These are phyloP conservation scores for Eristalis tenax DNA, from an alignment of 2,888 invertebrate species.

Conservation along the genomic window DNA sequence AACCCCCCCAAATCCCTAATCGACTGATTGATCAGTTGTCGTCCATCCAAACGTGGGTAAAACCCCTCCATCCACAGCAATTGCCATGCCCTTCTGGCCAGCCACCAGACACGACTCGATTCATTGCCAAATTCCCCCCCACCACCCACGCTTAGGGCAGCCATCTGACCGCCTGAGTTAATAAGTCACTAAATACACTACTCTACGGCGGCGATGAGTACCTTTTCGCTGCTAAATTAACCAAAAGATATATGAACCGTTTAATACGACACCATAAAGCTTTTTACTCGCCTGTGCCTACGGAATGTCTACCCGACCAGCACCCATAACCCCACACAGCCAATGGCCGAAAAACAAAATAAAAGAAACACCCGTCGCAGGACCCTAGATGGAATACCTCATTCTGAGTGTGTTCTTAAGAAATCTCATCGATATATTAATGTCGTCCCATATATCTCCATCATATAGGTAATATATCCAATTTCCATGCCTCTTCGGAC, in stretches of 20 bases:
- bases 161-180: constrained; percentile 17
- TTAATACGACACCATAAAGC: constrained; percentile 50
- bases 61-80: background rate
- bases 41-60: background rate
- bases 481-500: constrained; percentile 41
- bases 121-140: background rate
- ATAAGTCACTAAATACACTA: constrained; percentile 49
- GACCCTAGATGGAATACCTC: constrained; percentile 36
- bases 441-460: constrained; percentile 64
- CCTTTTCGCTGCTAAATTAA: constrained; percentile 44
- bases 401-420: constrained; percentile 50
- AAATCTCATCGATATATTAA: constrained; percentile 68
- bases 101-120: constrained; percentile 7
- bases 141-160: background rate
- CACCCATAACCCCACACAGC: background rate
- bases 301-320: background rate
- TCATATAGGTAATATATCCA: constrained; percentile 67
- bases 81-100: too few relatives aligned
- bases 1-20: background rate
- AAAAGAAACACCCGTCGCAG: background rate
- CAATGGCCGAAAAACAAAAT: constrained; percentile 19
- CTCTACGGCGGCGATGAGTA: constrained; percentile 15
- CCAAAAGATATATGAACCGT: constrained; percentile 61
- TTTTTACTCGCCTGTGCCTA: constrained; percentile 2
- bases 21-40: background rate